Evolutionary conservation across 2,888 invertebrate species (phyloP), one percentile per base, ranked within the genome.

Genomic region (Scaptodrosophila latifasciaeformis): DNA sequence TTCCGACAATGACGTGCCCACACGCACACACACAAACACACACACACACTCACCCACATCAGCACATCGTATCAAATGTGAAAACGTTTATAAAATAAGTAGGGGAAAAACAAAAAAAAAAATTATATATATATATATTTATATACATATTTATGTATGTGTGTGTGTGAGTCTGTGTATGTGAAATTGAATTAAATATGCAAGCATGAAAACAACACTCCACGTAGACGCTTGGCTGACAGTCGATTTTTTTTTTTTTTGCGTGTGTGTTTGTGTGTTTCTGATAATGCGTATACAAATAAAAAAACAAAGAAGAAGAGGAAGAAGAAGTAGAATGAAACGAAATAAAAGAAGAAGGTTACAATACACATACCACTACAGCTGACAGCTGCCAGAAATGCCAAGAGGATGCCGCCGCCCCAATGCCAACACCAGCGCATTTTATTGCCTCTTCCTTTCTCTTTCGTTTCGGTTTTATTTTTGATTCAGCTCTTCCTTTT

Each of bases 171-270:
- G 9, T 9, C 72, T 67, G 75, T 75, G 70, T 70, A 75, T 76
- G 74, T 72, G 64, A 71, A 75, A 74, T 78, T 74, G 72, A 75
- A 74, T 74, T 78, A 75, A 76, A 78, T 76, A 74, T 78, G 76
- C 72, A 78, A 61, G 61, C 62, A 68, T 63, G 59, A 72, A 62
- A 54, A 59, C 49, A 47, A 59, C 37, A 7, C 24, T n/a, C n/a
- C n/a, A n/a, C n/a, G n/a, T n/a, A n/a, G n/a, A n/a, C n/a, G n/a
- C n/a, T n/a, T n/a, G n/a, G n/a, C n/a, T n/a, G n/a, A n/a, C n/a
- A n/a, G n/a, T n/a, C n/a, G n/a, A n/a, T n/a, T n/a, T n/a, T n/a
- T n/a, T n/a, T n/a, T n/a, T n/a, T n/a, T n/a, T n/a, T n/a, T n/a
- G n/a, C n/a, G n/a, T n/a, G n/a, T n/a, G n/a, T n/a, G n/a, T n/a